Evolutionary conservation across 2,797 vertebrate species (phyloP), one percentile per base, ranked within the genome.

Genomic region (Zalophus californianus): DNA sequence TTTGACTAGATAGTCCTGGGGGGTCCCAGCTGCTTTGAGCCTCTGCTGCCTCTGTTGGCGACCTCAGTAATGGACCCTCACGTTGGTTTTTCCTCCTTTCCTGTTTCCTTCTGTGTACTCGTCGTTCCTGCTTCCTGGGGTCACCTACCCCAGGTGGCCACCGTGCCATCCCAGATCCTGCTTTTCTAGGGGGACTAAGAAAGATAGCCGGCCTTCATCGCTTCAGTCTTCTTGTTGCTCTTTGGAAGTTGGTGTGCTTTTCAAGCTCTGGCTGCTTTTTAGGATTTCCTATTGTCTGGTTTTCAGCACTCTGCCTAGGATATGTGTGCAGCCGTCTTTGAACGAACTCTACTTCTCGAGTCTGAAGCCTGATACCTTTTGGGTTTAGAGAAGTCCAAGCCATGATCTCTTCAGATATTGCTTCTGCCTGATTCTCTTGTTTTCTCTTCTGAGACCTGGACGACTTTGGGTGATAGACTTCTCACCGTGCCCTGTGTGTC

Each of bases 401-500:
- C 64, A 16, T 50, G 35, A 5, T 73, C n/a, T 94, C 32, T n/a
- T 79, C 35, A 89, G 7, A 23, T 44, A 32, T 7, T 29, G 32
- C n/a, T 82, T 78, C 25, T 80, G 5, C 15, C 9, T 41, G 78
- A 9, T 91, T 68, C 62, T 89, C 54, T 68, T 35, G 50, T 12
- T 54, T 7, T 44, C 10, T 68, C 50, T 72, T 72, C 20, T 77
- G 52, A 52, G 50, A 72, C 29, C 27, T 32, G 14, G 29, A 70
- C 25, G 18, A 32, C 66, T 85, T 18, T 25, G 2, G 16, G 4
- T n/a, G 18, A 78, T 50, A 41, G 54, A 38, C 32, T 93, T n/a
- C 35, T 66, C 20, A 20, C 32, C 12, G 3, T n/a, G 32, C n/a
- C 50, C 32, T 3, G 0, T 0, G 5, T 29, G 1, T 41, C 73